A percentile compares a stretch with the other conserved stretches of the same genome.
Evolutionary conservation across 2,888 invertebrate genomes (phyloP).

Genomic region (Rapana venosa): DNA sequence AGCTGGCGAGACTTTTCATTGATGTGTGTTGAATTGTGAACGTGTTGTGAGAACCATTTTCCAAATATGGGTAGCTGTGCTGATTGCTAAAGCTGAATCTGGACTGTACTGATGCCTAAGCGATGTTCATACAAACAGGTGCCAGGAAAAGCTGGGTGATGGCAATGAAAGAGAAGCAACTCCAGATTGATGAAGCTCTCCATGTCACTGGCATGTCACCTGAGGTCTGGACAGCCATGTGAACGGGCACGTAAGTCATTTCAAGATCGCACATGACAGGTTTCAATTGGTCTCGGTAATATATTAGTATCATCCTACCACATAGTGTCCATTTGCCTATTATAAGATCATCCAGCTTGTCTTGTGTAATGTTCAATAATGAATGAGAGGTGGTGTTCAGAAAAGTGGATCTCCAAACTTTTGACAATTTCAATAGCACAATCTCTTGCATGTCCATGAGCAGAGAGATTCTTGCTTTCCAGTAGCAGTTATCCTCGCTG

Average conservation of each 20-base stretch:
- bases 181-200: no score
- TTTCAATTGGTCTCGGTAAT: background rate
- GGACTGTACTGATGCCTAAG: no score
- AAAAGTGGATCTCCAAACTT: background rate
- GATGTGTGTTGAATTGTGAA: no score
- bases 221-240: background rate
- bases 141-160: no score
- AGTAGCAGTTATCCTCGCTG: background rate
- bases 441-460: background rate
- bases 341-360: background rate
- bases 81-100: no score
- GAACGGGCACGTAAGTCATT: background rate
- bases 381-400: background rate
- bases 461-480: background rate
- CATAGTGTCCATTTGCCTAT: background rate
- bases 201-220: no score
- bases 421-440: fast-evolving
- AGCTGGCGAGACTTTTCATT: no score
- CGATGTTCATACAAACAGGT: no score
- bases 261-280: background rate
- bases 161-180: no score
- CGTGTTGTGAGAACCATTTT: no score
- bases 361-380: background rate
- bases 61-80: no score
- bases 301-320: background rate